Conservation (phyloP, 2,888 invertebrate species). For the Sarcophaga carnaria region DNA sequence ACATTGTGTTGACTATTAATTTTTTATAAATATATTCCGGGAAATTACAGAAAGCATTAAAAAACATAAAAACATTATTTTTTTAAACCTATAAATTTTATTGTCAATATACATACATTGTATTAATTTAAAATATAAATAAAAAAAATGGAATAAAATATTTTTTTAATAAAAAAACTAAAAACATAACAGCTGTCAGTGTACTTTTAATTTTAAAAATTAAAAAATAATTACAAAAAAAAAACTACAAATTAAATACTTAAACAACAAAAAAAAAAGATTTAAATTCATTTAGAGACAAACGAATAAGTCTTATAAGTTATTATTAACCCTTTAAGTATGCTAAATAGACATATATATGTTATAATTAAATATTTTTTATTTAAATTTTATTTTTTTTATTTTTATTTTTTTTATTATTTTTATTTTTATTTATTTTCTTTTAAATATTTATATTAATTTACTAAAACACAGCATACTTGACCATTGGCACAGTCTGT, state of each 20-base stretch:
- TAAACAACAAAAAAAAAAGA: not conserved
- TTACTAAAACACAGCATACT: constrained; percentile 78
- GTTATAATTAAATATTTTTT: constrained; percentile 9
- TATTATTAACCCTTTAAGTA: constrained; percentile 7
- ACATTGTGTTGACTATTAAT: not conserved
- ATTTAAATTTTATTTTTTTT: constrained; percentile 9
- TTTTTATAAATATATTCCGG: not conserved
- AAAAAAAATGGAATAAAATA: constrained; percentile 34
- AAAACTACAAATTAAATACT: constrained; percentile 22
- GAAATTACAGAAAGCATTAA: too few species aligned
- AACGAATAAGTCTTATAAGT: not conserved
- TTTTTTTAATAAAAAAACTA: constrained; percentile 34
- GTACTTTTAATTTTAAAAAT: constrained; percentile 28
- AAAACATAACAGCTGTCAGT: constrained; percentile 59
- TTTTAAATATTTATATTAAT: not conserved
- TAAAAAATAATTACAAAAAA: constrained; percentile 32
- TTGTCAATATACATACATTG: constrained; percentile 41
- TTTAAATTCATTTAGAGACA: not conserved
- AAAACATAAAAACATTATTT: not conserved
- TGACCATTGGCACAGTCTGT: constrained; percentile 78
- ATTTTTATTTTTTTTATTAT: constrained; percentile 34
- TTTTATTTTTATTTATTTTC: constrained; percentile 38
- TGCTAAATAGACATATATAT: too few species aligned
- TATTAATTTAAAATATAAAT: constrained; percentile 56
- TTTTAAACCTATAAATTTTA: constrained; percentile 45